Evolutionary conservation across 2,113 vertebrate species (phyloP).

Genomic region (Cichladusa arquata): DNA sequence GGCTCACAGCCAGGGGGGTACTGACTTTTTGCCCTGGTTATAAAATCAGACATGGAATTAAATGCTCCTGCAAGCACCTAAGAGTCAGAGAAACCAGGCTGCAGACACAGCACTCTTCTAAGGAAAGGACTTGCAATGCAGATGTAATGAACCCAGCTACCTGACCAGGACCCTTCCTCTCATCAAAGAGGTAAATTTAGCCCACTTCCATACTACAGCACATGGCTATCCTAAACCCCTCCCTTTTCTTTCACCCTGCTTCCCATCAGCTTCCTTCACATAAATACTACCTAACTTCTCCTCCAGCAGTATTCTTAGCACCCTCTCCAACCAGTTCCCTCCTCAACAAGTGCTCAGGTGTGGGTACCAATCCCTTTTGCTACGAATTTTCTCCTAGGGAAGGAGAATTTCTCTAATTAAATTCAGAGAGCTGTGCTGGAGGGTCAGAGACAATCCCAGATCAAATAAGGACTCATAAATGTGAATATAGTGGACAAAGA

Average conservation of each 20-base stretch:
- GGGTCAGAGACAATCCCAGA: not conserved
- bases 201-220: not conserved
- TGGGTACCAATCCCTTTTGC: not conserved
- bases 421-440: not conserved
- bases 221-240: not conserved
- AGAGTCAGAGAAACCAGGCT: not conserved
- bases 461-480: not conserved
- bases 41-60: not conserved
- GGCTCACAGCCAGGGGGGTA: fast-evolving
- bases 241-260: not conserved
- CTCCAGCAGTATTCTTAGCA: not conserved
- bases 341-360: not conserved
- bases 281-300: not conserved
- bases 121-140: not conserved
- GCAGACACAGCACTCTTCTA: not conserved
- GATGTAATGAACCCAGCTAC: not conserved
- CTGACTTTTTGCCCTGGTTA: not conserved
- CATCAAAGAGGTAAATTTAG: not conserved
- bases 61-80: not conserved
- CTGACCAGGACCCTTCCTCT: not conserved
- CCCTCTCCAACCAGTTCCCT: not conserved
- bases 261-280: not conserved
- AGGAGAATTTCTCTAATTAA: not conserved
- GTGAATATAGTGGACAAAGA: not conserved
- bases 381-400: not conserved